These are phyloP conservation scores for Sclerodermus sp. DNA, from an alignment of 2,888 invertebrate genomes.

Conservation along the genomic window DNA sequence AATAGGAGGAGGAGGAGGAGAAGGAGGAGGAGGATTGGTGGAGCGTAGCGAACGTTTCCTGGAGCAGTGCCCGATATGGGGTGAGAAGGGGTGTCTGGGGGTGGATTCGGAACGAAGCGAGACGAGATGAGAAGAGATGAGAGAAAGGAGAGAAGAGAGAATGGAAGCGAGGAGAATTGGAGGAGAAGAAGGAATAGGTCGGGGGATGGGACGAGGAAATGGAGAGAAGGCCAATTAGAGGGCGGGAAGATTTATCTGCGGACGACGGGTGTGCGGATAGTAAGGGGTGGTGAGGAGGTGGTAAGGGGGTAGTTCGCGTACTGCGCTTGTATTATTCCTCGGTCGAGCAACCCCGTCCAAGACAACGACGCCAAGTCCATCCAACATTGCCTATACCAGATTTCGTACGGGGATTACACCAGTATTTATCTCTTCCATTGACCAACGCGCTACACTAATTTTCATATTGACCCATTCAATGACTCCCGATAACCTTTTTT, in stretches of 20 bases:
- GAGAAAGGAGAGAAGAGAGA: conserved; percentile 22
- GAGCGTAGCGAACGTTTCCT: conserved; percentile 43
- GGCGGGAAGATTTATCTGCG: conserved; percentile 57
- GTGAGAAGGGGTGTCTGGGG: conserved; percentile 14
- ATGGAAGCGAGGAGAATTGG: conserved; percentile 20
- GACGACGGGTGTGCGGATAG: conserved; percentile 56
- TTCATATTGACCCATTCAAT: too few relatives aligned
- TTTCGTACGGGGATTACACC: conserved; percentile 23
- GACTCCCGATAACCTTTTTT: too few relatives aligned
- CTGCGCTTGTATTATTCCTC: conserved; percentile 52
- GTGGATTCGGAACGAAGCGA: conserved; percentile 14
- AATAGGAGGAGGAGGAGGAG: conserved; percentile 11
- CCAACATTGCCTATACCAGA: conserved; percentile 43
- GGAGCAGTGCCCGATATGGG: conserved; percentile 46
- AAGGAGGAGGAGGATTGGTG: conserved; percentile 10
- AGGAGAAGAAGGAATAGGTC: conserved; percentile 41
- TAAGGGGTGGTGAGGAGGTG: conserved; percentile 7
- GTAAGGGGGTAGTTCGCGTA: conserved; percentile 41
- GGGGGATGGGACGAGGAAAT: conserved; percentile 50
- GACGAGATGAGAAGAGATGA: conserved; percentile 14
- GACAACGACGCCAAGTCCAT: conserved; percentile 43
- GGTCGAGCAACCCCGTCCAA: conserved; percentile 45
- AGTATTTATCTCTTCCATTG: not conserved
- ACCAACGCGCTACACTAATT: too few relatives aligned
- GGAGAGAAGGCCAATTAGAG: conserved; percentile 58